Evolutionary conservation across 2,888 invertebrate genomes (phyloP).

Genomic region (Drosophila aldrichi): DNA sequence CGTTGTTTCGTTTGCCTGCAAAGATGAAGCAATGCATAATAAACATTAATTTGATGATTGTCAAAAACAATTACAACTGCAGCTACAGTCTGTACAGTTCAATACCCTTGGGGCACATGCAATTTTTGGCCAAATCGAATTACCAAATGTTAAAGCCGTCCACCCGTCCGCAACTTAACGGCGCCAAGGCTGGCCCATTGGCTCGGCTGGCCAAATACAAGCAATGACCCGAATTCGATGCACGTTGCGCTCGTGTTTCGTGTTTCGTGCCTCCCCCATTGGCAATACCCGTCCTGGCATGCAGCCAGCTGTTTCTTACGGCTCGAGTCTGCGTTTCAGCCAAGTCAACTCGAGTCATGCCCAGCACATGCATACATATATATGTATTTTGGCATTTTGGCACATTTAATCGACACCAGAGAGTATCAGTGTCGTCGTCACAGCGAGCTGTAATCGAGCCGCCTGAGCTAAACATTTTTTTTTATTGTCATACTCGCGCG

Average conservation of each 20-base stretch:
- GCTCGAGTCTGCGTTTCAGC: conserved; percentile 4
- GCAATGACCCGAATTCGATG: conserved; percentile 77
- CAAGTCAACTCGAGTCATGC: conserved; percentile 14
- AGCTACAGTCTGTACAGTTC: conserved; percentile 51
- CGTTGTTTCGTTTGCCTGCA: conserved; percentile 44
- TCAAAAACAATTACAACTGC: conserved; percentile 33
- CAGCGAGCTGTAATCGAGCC: conserved; percentile 60
- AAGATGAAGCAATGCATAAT: conserved; percentile 44
- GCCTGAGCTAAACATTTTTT: conserved; percentile 50
- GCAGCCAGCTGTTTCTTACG: neutral
- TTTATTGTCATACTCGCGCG: conserved; percentile 57
- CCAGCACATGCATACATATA: conserved; percentile 11
- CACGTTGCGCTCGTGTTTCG: conserved; percentile 73
- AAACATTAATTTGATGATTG: conserved; percentile 48
- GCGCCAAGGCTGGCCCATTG: conserved; percentile 39
- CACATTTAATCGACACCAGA: conserved; percentile 63
- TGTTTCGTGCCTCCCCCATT: conserved; percentile 53
- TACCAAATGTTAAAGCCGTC: conserved; percentile 64
- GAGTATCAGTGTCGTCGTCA: conserved; percentile 31
- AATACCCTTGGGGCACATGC: conserved; percentile 56
- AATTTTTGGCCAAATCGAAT: conserved; percentile 66
- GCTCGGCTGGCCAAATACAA: conserved; percentile 25
- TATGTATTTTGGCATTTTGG: conserved; percentile 57
- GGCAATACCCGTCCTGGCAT: conserved; percentile 27
- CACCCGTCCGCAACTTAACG: conserved; percentile 26